Conservation (phyloP, 1,140 invertebrate species). For the Ladona fulva region DNA sequence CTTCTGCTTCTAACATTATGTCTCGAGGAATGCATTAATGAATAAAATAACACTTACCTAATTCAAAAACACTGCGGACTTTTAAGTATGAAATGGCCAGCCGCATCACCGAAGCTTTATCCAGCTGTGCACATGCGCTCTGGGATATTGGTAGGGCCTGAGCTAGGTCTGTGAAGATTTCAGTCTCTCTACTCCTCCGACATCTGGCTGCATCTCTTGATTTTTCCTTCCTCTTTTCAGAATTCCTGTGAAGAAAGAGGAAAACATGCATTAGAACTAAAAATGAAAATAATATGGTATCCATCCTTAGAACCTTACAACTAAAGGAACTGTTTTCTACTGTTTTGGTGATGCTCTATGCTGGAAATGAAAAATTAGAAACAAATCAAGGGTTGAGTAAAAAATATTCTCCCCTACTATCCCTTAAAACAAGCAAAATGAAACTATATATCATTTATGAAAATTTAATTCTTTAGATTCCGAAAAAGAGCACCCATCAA, state of each 20-base stretch:
- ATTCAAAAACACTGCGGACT: conserved; percentile 68
- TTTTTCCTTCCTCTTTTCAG: conserved; percentile 94
- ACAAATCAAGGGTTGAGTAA: too few species aligned
- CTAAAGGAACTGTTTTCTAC: too few species aligned
- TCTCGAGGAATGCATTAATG: too few species aligned
- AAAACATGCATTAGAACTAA: neutral
- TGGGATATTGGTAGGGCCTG: conserved; percentile 66
- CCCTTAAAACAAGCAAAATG: too few species aligned
- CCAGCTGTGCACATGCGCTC: conserved; percentile 67
- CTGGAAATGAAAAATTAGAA: too few species aligned
- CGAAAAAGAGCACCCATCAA: too few species aligned
- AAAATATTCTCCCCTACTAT: too few species aligned
- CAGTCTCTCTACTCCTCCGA: conserved; percentile 84
- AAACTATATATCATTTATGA: too few species aligned
- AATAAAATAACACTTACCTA: conserved; percentile 60
- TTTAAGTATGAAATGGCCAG: conserved; percentile 86
- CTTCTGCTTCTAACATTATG: too few species aligned
- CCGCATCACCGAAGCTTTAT: conserved; percentile 92
- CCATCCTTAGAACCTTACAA: too few species aligned
- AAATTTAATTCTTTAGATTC: too few species aligned
- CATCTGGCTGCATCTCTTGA: conserved; percentile 88
- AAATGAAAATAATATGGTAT: neutral
- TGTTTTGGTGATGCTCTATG: too few species aligned
- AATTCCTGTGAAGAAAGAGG: conserved; percentile 55
- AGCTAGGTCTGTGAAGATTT: conserved; percentile 84